Conservation (phyloP, 2,113 vertebrate species). For the Delphinapterus leucas region DNA sequence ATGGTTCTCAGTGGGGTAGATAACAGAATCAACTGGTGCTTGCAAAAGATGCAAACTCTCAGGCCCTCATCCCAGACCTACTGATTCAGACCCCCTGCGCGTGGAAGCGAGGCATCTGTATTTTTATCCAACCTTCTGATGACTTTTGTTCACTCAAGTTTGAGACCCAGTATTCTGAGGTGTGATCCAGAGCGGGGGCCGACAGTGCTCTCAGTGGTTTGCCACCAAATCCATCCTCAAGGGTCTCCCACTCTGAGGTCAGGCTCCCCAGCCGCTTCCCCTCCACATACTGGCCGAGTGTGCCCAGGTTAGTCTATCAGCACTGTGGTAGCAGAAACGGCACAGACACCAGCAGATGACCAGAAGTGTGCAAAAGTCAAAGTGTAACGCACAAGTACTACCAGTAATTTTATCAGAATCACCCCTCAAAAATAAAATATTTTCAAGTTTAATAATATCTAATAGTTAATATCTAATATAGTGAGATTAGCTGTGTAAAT, state of each 20-base stretch:
- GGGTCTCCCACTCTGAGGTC: background rate
- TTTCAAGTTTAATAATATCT: background rate
- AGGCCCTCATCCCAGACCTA: background rate
- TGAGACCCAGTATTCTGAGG: background rate
- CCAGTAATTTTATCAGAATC: background rate
- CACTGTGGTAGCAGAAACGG: background rate
- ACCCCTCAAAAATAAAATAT: background rate
- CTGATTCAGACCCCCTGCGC: background rate
- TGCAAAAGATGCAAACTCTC: background rate
- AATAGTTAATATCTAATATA: background rate
- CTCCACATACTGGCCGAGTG: too few relatives aligned
- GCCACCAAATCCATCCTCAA: background rate
- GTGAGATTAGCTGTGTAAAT: constrained; percentile 15
- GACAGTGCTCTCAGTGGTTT: background rate
- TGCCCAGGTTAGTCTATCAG: background rate
- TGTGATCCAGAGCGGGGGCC: background rate
- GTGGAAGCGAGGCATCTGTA: background rate
- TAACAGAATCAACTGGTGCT: background rate
- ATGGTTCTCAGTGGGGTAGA: background rate
- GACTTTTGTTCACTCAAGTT: background rate
- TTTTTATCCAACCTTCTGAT: background rate
- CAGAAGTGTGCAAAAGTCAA: background rate
- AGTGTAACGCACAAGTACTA: background rate
- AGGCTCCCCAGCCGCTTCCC: too few relatives aligned
- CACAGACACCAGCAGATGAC: background rate